These are phyloP conservation scores for Progne subis DNA, from an alignment of 2,113 vertebrate genomes.

Conservation along the genomic window DNA sequence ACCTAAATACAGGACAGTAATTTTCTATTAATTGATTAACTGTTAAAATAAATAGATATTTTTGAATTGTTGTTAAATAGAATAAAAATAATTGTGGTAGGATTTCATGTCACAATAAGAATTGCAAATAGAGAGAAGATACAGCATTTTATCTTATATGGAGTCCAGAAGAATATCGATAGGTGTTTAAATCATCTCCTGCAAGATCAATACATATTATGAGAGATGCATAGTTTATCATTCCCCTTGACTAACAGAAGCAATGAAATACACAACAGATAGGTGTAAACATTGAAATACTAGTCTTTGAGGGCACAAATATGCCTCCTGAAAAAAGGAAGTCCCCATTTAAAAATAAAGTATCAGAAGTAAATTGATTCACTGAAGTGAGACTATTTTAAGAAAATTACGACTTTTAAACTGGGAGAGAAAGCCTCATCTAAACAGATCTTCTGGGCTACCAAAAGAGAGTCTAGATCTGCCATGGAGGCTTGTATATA, in stretches of 20 bases:
- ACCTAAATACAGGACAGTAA: neutral
- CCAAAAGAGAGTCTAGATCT: neutral
- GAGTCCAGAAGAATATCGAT: neutral
- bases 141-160: neutral
- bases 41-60: neutral
- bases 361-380: neutral
- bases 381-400: neutral
- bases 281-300: neutral
- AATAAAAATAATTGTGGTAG: constrained; percentile 28
- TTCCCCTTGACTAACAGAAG: constrained; percentile 38
- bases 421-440: neutral
- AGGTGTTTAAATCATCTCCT: constrained; percentile 36
- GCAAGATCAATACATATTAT: constrained; percentile 51
- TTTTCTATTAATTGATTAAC: constrained; percentile 51
- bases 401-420: neutral
- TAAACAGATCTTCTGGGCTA: neutral
- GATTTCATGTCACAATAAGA: constrained; percentile 34
- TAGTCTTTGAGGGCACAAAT: neutral
- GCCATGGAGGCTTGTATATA: neutral
- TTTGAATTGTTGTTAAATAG: neutral
- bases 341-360: neutral
- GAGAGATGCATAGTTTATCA: constrained; percentile 17
- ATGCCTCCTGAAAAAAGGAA: neutral
- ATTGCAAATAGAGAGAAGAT: constrained; percentile 25
- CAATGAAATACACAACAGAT: constrained; percentile 16